Evolutionary conservation across 2,888 invertebrate genomes (phyloP), one percentile per base, ranked within the genome.

Genomic region (Drosophila anomalipes): DNA sequence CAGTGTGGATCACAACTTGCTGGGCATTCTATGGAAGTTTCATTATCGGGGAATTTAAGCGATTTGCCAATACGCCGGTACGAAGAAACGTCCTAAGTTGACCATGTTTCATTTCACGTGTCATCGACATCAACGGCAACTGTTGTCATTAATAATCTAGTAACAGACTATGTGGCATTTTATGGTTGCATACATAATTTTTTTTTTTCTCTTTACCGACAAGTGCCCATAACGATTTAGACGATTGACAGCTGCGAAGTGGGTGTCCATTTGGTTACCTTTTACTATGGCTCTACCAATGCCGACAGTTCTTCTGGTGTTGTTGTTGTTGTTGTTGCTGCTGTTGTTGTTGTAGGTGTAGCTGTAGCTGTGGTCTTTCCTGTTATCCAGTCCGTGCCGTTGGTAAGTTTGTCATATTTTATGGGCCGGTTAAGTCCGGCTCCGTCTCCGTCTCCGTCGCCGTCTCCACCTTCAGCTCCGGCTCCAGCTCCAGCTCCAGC

Each of bases 351-450:
- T 61, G 61, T 63, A 51, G 64, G 12, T 70, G 65, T 65, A 44
- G 68, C 37, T 77, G 62, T 65, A 44, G 60, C 59, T 79, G 78
- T 78, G 72, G 74, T 84, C 77, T 70, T 79, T 70, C 78, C 77
- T 75, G 77, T 76, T 80, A 65, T 82, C 67, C 84, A 73, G 83
- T 83, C 81, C 77, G 81, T 81, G 86, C 66, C 68, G 86, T 79
- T 83, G 86, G 79, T 85, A 85, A 85, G 86, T 85, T 87, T 85
- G 83, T 85, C 84, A 85, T 85, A 85, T 85, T 85, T 85, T 85
- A 85, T 85, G 88, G 71, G 70, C 78, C 78, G 84, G 76, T 87
- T 87, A 87, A 71, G 73, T 87, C 83, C 83, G 78, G 73, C 80
- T 77, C 53, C 74, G 63, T 59, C 80, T 69, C 44, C 59, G 51